Evolutionary conservation across 2,888 invertebrate genomes (phyloP), one percentile per base, ranked within the genome.

Genomic region (Antheraea yamamai): DNA sequence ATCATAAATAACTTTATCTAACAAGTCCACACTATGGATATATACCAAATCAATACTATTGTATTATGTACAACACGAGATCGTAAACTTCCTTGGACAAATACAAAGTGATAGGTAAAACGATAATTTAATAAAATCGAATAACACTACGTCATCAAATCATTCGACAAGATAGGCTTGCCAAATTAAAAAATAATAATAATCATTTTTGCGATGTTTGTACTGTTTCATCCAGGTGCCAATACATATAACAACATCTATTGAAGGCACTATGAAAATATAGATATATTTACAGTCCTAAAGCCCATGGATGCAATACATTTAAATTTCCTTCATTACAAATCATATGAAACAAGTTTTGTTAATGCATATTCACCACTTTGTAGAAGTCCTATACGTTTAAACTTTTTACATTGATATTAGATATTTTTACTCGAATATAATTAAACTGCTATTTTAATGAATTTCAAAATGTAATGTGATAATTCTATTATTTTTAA

Each of bases 1-100:
- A 66, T 66, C 64, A 66, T 66, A 66, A 66, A 64, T 64, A 26
- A 26, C 3, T 26, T 66, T 66, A 30, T 30, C 30, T 66, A 66
- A 66, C 30, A 30, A 66, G 64, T 66, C 64, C 64, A 66, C n/a
- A 61, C 6, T 23, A 61, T 10, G 61, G 30, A 23, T 66, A 66
- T 66, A 66, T 26, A 6, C 30, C 26, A 26, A 66, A 30, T 66
- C 16, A 14, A 66, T 66, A 26, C 26, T 66, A 30, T 30, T 30
- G 64, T 23, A 64, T 4, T 26, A 10, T 64, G 6, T 64, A 64
- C 23, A 64, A 64, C 26, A 14, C 23, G 64, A 64, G 16, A 66
- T 66, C 64, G 30, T 16, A 10, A 66, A 26, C 14, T 66, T 30
- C 20, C 12, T 66, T 30, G 64, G 64, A 64, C 23, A 26, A 64